Evolutionary conservation across 2,113 vertebrate species (phyloP).

Genomic region (Myiagra hebetior): DNA sequence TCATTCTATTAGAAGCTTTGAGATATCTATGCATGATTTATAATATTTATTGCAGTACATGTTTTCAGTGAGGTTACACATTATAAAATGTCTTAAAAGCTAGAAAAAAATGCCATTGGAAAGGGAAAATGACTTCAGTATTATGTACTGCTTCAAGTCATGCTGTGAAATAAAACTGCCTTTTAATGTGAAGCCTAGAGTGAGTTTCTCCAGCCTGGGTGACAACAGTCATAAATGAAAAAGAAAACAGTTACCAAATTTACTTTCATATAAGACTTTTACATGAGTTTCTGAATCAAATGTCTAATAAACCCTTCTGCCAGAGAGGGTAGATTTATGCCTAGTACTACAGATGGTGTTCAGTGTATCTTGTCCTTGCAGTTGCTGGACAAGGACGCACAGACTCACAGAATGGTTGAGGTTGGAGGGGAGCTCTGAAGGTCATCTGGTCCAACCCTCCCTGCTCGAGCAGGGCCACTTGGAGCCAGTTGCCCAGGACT

Average conservation of each 20-base stretch:
- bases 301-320: neutral
- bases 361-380: neutral
- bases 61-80: neutral
- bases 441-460: neutral
- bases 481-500: neutral
- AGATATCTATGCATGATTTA: neutral
- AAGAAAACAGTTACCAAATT: neutral
- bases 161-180: slow-evolving; percentile 2
- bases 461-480: neutral
- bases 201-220: neutral
- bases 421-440: neutral
- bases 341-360: neutral
- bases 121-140: neutral
- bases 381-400: neutral
- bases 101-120: neutral
- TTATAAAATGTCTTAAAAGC: neutral
- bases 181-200: neutral
- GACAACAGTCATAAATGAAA: neutral
- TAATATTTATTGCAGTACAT: neutral
- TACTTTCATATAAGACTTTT: slow-evolving; percentile 8
- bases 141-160: neutral
- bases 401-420: neutral
- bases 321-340: neutral
- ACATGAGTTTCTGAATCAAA: neutral
- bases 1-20: neutral